phyloP scores from a whole-genome alignment of 2,797 vertebrate species.

The Propithecus deckenii region DNA sequence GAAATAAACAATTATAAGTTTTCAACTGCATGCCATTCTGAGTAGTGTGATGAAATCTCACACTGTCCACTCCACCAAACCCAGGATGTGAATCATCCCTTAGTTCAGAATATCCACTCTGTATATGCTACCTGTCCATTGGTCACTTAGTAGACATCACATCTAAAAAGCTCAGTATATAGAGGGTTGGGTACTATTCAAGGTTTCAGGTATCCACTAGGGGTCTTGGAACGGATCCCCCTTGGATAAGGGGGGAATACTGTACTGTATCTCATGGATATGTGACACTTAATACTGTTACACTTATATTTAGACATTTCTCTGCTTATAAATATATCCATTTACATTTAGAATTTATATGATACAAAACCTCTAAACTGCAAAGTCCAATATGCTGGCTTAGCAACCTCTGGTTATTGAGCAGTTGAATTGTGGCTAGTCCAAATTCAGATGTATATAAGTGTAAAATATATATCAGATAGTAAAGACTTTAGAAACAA shows the following conservation, averaged over 20 bases:
- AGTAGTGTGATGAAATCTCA: not conserved
- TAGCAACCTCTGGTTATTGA: not conserved
- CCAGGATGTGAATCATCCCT: not conserved
- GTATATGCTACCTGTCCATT: not conserved
- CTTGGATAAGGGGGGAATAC: not conserved
- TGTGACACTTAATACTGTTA: not conserved
- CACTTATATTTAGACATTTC: not conserved
- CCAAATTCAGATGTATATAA: not conserved
- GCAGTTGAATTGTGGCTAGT: not conserved
- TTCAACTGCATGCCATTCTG: not conserved
- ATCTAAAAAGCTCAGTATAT: not conserved
- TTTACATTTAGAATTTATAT: constrained; percentile 32
- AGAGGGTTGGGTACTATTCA: not conserved
- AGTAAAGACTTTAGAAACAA: constrained; percentile 24
- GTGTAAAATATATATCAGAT: not conserved
- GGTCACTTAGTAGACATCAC: not conserved
- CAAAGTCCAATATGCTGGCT: not conserved
- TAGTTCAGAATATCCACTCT: not conserved
- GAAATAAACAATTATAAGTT: not conserved
- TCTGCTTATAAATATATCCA: constrained; percentile 3
- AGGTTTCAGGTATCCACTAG: not conserved
- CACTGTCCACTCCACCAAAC: not conserved
- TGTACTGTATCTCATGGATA: not conserved
- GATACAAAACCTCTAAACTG: constrained; percentile 27
- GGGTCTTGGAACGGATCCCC: not conserved